Base-by-base conservation (phyloP, 2,888 invertebrate species). In the Nasonovia ribisnigri region DNA sequence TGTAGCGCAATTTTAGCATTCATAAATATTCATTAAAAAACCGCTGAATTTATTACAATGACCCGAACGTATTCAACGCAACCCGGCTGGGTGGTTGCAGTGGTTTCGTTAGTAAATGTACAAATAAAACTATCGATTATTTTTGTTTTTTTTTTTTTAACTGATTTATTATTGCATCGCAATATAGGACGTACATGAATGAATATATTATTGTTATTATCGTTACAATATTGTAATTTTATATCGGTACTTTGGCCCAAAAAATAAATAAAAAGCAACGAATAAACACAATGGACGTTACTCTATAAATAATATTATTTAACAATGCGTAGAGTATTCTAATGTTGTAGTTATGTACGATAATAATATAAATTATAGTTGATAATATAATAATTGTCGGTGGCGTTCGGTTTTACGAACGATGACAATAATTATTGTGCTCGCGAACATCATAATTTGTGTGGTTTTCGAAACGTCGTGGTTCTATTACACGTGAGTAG, bases 1-100 rank as follows among this genome's bases (percentile, higher is more conserved):
- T 57, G 42, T 42, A 29, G 48, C 51, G 46, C 36, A 13, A 13
- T 77, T 36, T 48, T n/a, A 20, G 24, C 90, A 16, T 51, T 77
- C 48, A 36, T 77, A 51, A 77, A 90, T 90, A 90, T 90, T 90
- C 90, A 77, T 77, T 90, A 48, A 43, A 84, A 16, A 84, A 16
- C 57, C 26, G 6, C 29, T 51, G 89, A 67, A 67, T 90, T 67
- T 43, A 60, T 67, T 67, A 60, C n/a, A 11, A 24, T 51, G n/a
- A n/a, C 46, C 43, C 90, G n/a, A 84, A 43, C 8, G 77, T 36
- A 77, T 36, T 77, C 77, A 77, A 77, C 20, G 36, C 84, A 29
- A 29, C 43, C 84, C 43, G 43, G 26, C 84, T 10, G 84, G 11
- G 42, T 43, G 43, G 26, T 24, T 26, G 26, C 42, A 29, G 84